phyloP scores from a whole-genome alignment of 2,888 invertebrate species.

The Stenchaetothrips biformis region DNA sequence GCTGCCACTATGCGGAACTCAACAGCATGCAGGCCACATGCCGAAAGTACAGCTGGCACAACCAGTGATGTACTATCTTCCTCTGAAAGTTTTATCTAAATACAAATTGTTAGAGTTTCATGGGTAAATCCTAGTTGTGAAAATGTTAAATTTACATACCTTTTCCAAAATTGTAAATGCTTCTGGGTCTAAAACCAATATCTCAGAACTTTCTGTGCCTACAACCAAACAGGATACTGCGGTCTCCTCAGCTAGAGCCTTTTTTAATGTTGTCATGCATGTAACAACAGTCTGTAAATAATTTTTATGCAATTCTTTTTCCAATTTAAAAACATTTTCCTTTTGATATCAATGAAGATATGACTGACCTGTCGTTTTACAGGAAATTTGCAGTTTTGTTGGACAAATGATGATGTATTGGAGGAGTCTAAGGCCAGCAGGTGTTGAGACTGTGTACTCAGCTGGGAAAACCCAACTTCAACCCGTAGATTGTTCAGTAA shows the following conservation, averaged over 20 bases:
- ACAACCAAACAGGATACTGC: conserved; percentile 64
- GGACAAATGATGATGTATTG: background rate
- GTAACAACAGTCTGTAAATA: conserved; percentile 61
- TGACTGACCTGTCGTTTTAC: background rate
- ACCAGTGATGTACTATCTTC: conserved; percentile 56
- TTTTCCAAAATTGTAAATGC: conserved; percentile 74
- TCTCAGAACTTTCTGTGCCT: conserved; percentile 71
- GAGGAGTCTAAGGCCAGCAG: conserved; percentile 53
- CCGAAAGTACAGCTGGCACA: conserved; percentile 68
- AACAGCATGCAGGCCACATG: conserved; percentile 78
- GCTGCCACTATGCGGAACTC: conserved; percentile 83
- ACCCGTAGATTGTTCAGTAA: conserved; percentile 49
- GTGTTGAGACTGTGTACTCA: conserved; percentile 60
- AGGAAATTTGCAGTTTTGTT: background rate
- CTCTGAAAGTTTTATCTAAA: conserved; percentile 45
- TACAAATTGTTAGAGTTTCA: conserved; percentile 3
- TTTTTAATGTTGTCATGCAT: conserved; percentile 69
- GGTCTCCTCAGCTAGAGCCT: conserved; percentile 66
- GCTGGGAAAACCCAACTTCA: conserved; percentile 47
- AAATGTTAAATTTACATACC: conserved; percentile 44
- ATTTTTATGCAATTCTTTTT: background rate
- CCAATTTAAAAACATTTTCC: background rate
- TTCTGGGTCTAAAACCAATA: conserved; percentile 83
- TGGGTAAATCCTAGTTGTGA: no score
- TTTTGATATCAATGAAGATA: no score